Base-by-base conservation (phyloP, 2,113 vertebrate genomes). In the Vireo altiloquus region DNA sequence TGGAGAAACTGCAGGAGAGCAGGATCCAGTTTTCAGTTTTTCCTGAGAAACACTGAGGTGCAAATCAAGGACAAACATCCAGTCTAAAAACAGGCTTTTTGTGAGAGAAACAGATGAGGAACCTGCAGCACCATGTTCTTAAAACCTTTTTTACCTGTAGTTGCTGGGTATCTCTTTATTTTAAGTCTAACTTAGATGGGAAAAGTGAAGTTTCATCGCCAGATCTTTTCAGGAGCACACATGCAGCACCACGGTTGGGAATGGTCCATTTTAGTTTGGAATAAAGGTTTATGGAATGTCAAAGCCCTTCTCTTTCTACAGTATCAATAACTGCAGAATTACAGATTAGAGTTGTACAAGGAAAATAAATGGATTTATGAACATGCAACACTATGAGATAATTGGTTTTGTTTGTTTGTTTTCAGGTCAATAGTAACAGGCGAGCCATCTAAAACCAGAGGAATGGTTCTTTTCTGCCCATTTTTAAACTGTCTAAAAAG, bases 1-100 rank as follows among this genome's bases (percentile, higher is more conserved):
- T 23, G 24, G 87, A 91, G 71, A 92, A 94, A 92, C 77, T 91
- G 81, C 56, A 39, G 81, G 64, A 87, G 37, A 40, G 19, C 46
- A 82, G 53, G 66, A 54, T 82, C 40, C 24, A 31, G 27, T 49
- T 76, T 80, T 80, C 49, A 18, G 22, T 70, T 87, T 53, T 90
- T 89, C n/a, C 69, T 65, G 20, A 77, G 54, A 54, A 93, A 74
- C 31, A 10, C 5, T 50, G 52, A 56, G 65, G 57, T 72, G 57
- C 35, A 82, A 78, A 82, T 50, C 39, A 78, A 71, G 65, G 56
- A 30, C 65, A 70, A 31, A 30, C 10, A 30, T 15, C 69, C 57
- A 40, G 17, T 23, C 33, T 13, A 46, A 54, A 40, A 56, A 64
- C 3, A 30, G 21, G 66, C 13, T 54, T 54, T 54, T 16, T 75